phyloP scores from a whole-genome alignment of 2,113 vertebrate genomes.

The Coregonus clupeaformis region DNA sequence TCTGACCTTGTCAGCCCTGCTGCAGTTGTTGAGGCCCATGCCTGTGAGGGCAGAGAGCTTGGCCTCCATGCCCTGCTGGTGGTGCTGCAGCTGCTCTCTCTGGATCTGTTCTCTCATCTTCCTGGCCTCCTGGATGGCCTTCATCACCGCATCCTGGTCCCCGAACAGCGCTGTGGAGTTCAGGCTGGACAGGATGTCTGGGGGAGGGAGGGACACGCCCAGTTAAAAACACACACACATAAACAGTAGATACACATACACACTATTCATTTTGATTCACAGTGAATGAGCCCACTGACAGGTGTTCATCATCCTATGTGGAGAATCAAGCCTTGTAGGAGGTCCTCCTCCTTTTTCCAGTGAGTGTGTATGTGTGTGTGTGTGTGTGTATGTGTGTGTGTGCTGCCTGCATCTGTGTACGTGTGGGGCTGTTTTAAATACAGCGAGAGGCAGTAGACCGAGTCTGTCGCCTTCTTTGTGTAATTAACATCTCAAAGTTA shows the following conservation, averaged over 20 bases:
- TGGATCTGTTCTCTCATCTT: slow-evolving; percentile 99
- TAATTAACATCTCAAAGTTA: slow-evolving; percentile 57
- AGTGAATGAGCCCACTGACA: neutral
- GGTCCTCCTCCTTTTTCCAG: slow-evolving; percentile 2
- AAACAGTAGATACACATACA: neutral
- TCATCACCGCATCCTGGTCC: slow-evolving; percentile 99
- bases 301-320: neutral
- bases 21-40: slow-evolving; percentile 94
- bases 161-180: slow-evolving; percentile 96
- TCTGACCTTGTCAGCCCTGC: slow-evolving; percentile 92
- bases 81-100: slow-evolving; percentile 86
- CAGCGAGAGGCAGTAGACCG: slow-evolving; percentile 27
- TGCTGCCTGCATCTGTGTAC: slow-evolving; percentile 3
- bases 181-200: slow-evolving; percentile 98
- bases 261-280: neutral
- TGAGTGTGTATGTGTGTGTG: slow-evolving; percentile 7
- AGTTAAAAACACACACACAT: slow-evolving; percentile 12
- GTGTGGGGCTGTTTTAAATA: slow-evolving; percentile 26
- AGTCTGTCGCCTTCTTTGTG: slow-evolving; percentile 37
- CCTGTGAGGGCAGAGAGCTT: slow-evolving; percentile 89
- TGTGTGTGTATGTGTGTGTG: slow-evolving; percentile 8
- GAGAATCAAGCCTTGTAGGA: neutral
- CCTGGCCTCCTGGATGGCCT: slow-evolving; percentile 98
- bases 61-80: slow-evolving; percentile 89
- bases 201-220: slow-evolving; percentile 39